These are phyloP conservation scores for Oreamnos americanus DNA, from an alignment of 2,113 vertebrate genomes.

Conservation along the genomic window DNA sequence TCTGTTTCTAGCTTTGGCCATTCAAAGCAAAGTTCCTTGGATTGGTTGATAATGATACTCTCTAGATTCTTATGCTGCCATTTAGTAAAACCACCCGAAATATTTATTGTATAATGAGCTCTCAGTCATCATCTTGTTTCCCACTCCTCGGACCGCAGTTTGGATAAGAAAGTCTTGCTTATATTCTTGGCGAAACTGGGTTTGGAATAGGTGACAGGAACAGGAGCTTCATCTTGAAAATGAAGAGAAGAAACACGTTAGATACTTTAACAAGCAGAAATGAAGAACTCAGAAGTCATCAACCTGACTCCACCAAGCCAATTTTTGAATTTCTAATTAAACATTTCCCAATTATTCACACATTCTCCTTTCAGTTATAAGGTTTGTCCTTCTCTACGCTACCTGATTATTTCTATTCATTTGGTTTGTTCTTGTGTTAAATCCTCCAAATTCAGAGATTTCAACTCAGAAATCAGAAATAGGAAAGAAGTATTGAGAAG, in stretches of 20 bases:
- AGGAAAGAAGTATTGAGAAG: not conserved
- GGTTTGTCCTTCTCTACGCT: not conserved
- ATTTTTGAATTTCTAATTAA: not conserved
- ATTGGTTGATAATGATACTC: not conserved
- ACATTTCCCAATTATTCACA: not conserved
- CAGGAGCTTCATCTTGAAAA: not conserved
- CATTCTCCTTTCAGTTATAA: not conserved
- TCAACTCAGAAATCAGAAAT: not conserved
- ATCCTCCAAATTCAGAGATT: not conserved
- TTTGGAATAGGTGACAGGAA: not conserved
- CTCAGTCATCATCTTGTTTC: not conserved
- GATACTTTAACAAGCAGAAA: not conserved
- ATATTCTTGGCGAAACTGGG: not conserved
- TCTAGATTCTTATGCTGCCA: not conserved
- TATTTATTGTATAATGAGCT: not conserved
- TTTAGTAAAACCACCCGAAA: not conserved
- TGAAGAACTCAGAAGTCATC: not conserved
- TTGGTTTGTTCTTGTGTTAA: not conserved
- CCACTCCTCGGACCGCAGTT: not conserved
- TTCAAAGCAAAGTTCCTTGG: not conserved
- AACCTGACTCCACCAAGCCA: not conserved
- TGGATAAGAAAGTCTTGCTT: not conserved
- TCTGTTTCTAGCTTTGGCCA: not conserved
- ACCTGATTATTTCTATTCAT: not conserved
- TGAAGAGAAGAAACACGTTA: not conserved